phyloP scores from a whole-genome alignment of 2,113 vertebrate genomes.

The Rutilus rutilus region DNA sequence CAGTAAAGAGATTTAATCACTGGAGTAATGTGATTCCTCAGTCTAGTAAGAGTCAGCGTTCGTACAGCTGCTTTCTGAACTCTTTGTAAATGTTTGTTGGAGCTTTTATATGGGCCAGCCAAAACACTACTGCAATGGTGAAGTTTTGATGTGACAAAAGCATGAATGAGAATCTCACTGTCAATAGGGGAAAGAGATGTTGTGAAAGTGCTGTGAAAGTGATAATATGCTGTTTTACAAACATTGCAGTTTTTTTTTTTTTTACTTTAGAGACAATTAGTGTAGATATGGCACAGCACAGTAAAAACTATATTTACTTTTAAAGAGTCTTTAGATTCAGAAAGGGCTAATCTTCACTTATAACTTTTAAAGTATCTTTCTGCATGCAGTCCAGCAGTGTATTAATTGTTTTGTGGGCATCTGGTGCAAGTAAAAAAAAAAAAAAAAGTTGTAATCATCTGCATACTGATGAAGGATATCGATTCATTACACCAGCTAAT shows the following conservation, averaged over 20 bases:
- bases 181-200: not conserved
- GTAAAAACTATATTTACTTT: not conserved
- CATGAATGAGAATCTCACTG: slow-evolving; percentile 1
- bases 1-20: not conserved
- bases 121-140: slow-evolving; percentile 2
- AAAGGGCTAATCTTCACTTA: no score
- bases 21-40: not conserved
- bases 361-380: not conserved
- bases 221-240: slow-evolving; percentile 6
- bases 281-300: not conserved
- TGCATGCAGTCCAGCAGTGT: not conserved
- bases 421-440: not conserved
- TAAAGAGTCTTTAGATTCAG: not conserved
- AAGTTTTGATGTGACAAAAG: slow-evolving; percentile 9
- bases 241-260: not conserved
- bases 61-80: not conserved
- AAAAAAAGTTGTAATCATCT: not conserved
- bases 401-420: slow-evolving; percentile 3
- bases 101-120: not conserved
- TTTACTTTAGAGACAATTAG: not conserved
- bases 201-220: not conserved
- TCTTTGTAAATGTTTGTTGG: slow-evolving; percentile 6
- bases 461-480: not conserved
- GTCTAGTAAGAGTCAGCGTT: not conserved
- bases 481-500: slow-evolving; percentile 6